Base-by-base conservation (phyloP, 2,888 invertebrate species). In the Crocallis elinguaria region DNA sequence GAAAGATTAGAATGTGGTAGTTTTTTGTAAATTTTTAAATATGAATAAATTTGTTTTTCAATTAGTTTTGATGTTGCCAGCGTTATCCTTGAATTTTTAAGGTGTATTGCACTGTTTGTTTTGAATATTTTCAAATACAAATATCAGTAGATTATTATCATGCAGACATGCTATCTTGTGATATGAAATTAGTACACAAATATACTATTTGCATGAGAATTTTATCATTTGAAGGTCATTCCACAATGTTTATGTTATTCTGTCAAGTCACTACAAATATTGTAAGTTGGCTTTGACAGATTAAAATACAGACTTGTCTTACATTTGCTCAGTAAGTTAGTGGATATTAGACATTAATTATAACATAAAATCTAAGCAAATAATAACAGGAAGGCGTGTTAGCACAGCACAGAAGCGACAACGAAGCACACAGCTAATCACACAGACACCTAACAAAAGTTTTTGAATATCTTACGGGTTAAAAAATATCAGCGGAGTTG, bases 381-480 rank as follows among this genome's bases (percentile, higher is more conserved):
- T 39, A 56, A 64, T 43, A 62, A 66, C 19, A 60, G 51, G 60
- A 55, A 67, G 52, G 66, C 69, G 50, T 66, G 63, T 62, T 58
- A 61, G 19, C 14, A 77, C 66, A 57, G 54, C 51, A 78, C 67
- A 38, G 29, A 78, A 77, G 75, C 75, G 33, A 58, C 55, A 60
- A 56, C 16, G 46, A 72, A 72, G 72, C 72, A 60, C 60, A 57
- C 58, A 49, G 67, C 73, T 75, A 80, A 64, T 65, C 72, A 82
- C 77, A 73, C 55, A 70, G 63, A 81, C 73, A 67, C 25, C 68
- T 70, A 73, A 73, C 57, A 58, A 66, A 62, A 66, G 38, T 62
- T 73, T 59, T 65, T 57, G 60, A 69, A 77, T 67, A 67, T 83
- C 89, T 89, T 89, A 89, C 90, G 81, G 79, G 57, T 84, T 86